Evolutionary conservation across 2,888 invertebrate genomes (phyloP), one percentile per base, ranked within the genome.

Genomic region (Tryphoninae sp.): DNA sequence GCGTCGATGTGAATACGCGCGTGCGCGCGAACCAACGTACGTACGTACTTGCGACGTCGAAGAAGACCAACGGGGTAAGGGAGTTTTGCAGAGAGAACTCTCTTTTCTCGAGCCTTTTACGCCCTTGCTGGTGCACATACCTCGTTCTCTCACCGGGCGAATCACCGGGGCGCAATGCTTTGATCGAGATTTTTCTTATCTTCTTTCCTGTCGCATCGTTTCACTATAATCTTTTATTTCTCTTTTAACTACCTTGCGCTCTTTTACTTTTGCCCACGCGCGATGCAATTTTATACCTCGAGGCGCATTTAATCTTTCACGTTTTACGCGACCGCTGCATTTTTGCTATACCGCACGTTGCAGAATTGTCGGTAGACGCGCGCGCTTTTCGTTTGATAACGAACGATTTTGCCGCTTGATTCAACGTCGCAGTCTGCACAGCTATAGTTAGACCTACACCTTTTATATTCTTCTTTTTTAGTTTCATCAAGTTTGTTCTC

Each of bases 61-160:
- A 7, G 45, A 23, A 16, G 62, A 33, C 40, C 19, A 71, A 65
- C 49, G 33, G 68, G 72, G 74, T 65, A 73, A 68, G 59, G 68
- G 68, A 55, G 19, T 45, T 65, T 51, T 62, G 62, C 61, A 42
- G 72, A 76, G 71, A 67, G 64, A 55, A 49, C 51, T 40, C 49
- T 74, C 64, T 42, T 16, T 74, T 61, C 69, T 65, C 77, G 69
- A 78, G 82, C 79, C 79, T 80, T 82, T 80, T 80, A 77, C 73
- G 77, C 77, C 51, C 51, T 64, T 23, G 53, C 82, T 71, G 79
- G 59, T 73, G 64, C 51, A 42, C 40, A 49, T 68, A 61, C 62
- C 16, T 40, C 26, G 42, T 13, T 53, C 40, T 45, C 68, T 58
- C 49, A 45, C 26, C 9, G 26, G 26, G 23, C 58, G n/a, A 49